These are phyloP conservation scores for Cygnus olor DNA, from an alignment of 2,797 vertebrate species.

Conservation along the genomic window DNA sequence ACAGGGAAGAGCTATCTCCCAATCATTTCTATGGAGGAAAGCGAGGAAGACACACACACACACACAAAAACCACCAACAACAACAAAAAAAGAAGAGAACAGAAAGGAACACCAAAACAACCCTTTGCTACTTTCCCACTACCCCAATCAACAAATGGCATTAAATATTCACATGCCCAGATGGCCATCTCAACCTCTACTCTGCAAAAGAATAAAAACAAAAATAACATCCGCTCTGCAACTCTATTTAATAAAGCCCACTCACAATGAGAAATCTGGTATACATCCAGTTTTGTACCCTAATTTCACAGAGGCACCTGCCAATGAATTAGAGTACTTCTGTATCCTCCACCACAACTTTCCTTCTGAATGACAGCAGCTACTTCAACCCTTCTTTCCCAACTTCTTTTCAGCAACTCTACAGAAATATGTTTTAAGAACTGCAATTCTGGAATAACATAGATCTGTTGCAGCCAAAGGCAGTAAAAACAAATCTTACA, in stretches of 20 bases:
- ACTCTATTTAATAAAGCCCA: not conserved
- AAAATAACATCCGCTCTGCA: not conserved
- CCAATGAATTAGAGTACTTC: not conserved
- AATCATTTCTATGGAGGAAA: not conserved
- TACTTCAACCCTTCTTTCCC: not conserved
- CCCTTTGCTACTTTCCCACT: not conserved
- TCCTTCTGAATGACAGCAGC: not conserved
- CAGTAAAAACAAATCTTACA: not conserved
- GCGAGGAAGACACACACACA: not conserved
- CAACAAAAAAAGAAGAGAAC: no score
- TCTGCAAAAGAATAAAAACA: not conserved
- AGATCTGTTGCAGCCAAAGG: not conserved
- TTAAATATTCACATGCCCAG: not conserved
- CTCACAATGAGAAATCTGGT: not conserved
- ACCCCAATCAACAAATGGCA: not conserved
- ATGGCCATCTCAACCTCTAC: not conserved
- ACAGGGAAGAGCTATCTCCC: not conserved
- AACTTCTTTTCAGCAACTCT: not conserved
- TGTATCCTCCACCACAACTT: not conserved
- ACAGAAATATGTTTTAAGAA: not conserved
- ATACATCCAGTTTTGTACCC: not conserved
- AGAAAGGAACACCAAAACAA: no score
- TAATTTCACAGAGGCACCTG: not conserved
- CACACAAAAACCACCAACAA: no score
- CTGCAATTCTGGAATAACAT: not conserved